Percentiles rank a stretch among this genome's conserved stretches.
Evolutionary conservation across 92 coral and sea anemone species (phyloP).

Genomic region (Epizoanthus stellaris): DNA sequence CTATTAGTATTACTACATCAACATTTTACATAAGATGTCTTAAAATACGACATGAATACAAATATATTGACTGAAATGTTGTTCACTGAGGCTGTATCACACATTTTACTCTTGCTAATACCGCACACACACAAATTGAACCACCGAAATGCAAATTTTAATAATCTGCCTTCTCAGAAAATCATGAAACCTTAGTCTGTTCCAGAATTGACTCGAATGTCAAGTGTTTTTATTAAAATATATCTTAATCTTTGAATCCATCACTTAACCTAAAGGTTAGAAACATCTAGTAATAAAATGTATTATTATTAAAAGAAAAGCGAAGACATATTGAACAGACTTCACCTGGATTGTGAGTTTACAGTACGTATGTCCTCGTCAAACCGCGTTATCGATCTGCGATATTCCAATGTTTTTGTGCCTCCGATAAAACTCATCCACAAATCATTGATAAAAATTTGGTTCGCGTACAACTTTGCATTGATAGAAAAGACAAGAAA

Average conservation of each 20-base stretch:
- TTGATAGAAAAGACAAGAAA: slow-evolving; percentile 1
- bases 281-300: neutral
- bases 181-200: neutral
- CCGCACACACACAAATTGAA: neutral
- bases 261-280: neutral
- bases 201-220: neutral
- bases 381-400: slow-evolving; percentile 37
- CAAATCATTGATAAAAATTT: slow-evolving; percentile 22
- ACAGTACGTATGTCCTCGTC: slow-evolving; percentile 5
- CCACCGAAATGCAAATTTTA: neutral
- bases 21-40: neutral
- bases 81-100: neutral
- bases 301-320: neutral
- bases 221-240: neutral
- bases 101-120: neutral
- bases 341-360: slow-evolving; percentile 32
- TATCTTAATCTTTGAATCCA: neutral
- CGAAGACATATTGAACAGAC: neutral
- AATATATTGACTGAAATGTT: neutral
- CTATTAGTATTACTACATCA: neutral
- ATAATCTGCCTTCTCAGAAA: neutral
- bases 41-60: neutral
- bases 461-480: neutral
- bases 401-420: slow-evolving; percentile 24
- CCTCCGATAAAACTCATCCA: slow-evolving; percentile 33